Evolutionary conservation across 2,888 invertebrate species (phyloP).

Genomic region (Eristalis pertinax): DNA sequence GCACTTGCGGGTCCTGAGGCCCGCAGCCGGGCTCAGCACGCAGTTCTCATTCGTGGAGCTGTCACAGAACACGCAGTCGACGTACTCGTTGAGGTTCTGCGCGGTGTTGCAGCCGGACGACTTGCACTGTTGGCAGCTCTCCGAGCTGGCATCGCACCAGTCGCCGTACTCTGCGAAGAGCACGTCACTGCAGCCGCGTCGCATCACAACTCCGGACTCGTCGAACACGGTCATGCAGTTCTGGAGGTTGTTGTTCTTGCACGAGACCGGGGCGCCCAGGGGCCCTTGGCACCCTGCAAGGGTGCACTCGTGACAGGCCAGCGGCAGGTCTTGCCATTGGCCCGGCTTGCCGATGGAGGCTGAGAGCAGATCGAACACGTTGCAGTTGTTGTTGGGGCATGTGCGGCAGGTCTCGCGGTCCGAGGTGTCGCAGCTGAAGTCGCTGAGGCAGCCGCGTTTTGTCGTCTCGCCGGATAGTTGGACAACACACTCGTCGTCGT

Average conservation of each 20-base stretch:
- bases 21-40: slow-evolving; percentile 39
- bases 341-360: slow-evolving; percentile 77
- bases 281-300: slow-evolving; percentile 73
- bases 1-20: slow-evolving; percentile 74
- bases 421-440: slow-evolving; percentile 74
- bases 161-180: slow-evolving; percentile 66
- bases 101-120: slow-evolving; percentile 78
- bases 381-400: slow-evolving; percentile 76
- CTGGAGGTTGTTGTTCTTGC: slow-evolving; percentile 76
- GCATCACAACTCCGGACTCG: slow-evolving; percentile 71
- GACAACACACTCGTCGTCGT: slow-evolving; percentile 75
- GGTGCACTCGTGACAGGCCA: slow-evolving; percentile 75
- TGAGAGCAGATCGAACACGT: slow-evolving; percentile 74
- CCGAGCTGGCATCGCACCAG: slow-evolving; percentile 75
- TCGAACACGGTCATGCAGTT: slow-evolving; percentile 77
- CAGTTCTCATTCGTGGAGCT: slow-evolving; percentile 63
- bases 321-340: slow-evolving; percentile 78
- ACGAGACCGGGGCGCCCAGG: slow-evolving; percentile 58
- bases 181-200: slow-evolving; percentile 78
- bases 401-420: slow-evolving; percentile 74
- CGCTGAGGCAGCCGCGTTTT: slow-evolving; percentile 76
- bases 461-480: slow-evolving; percentile 74
- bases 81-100: slow-evolving; percentile 71
- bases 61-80: slow-evolving; percentile 78
- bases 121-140: slow-evolving; percentile 76